Evolutionary conservation across 2,113 vertebrate genomes (phyloP).

Genomic region (Pseudonaja textilis): DNA sequence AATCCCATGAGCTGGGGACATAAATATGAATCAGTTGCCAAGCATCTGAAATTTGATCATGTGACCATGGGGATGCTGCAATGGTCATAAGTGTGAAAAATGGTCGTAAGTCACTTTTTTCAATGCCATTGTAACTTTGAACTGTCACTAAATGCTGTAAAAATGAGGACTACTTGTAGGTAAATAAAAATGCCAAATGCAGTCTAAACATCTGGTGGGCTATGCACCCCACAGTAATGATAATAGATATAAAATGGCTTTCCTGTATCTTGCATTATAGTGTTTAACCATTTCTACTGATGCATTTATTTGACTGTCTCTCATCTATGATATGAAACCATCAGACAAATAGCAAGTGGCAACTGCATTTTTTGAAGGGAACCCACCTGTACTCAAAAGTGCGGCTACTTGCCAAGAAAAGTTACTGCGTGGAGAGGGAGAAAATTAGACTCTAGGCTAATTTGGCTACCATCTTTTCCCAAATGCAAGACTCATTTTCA

Average conservation of each 20-base stretch:
- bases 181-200: not conserved
- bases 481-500: not conserved
- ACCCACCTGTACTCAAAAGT: not conserved
- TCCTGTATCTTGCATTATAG: not conserved
- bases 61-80: not conserved
- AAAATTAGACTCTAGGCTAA: not conserved
- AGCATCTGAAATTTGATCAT: not conserved
- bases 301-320: not conserved
- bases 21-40: not conserved
- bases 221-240: not conserved
- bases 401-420: not conserved
- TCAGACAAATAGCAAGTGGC: not conserved
- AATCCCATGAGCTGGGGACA: not conserved
- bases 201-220: not conserved
- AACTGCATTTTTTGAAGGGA: not conserved
- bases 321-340: not conserved
- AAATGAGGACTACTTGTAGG: not conserved
- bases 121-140: not conserved
- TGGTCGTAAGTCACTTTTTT: not conserved
- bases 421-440: not conserved
- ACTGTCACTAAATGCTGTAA: not conserved
- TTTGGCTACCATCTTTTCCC: not conserved
- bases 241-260: not conserved
- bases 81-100: not conserved
- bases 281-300: not conserved